A percentile compares a stretch with the other conserved stretches of the same genome.
Evolutionary conservation across 1,140 invertebrate genomes (phyloP).

Genomic region (Brachionus rubens): DNA sequence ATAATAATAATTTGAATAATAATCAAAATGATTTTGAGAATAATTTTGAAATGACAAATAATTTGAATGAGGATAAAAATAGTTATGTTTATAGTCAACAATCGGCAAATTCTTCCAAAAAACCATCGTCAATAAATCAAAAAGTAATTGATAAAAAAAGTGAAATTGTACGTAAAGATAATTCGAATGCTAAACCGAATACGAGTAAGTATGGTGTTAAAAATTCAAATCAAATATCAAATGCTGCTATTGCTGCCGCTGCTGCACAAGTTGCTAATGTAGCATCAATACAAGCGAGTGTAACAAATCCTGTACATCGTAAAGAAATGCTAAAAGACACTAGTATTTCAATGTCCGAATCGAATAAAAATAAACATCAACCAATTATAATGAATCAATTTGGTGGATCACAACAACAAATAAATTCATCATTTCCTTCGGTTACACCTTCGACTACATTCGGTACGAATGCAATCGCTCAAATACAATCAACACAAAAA

Average conservation of each 20-base stretch:
- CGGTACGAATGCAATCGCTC: not conserved
- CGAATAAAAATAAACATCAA: not conserved
- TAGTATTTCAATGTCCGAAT: constrained; percentile 3
- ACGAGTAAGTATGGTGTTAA: no score
- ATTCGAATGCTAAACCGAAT: no score
- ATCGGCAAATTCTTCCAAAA: not conserved
- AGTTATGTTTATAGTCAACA: not conserved
- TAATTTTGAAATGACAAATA: no score
- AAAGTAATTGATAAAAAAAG: no score
- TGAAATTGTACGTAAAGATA: no score
- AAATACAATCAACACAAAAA: no score
- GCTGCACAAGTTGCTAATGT: constrained; percentile 27
- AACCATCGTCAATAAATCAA: no score
- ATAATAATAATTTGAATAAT: not conserved
- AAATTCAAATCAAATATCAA: not conserved
- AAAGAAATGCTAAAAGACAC: not conserved
- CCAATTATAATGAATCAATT: not conserved
- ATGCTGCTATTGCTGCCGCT: not conserved
- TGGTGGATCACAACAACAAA: not conserved
- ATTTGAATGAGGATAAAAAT: no score
- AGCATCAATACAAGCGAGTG: not conserved
- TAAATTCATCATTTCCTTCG: constrained; percentile 4
- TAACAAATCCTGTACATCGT: not conserved
- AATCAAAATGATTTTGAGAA: not conserved
- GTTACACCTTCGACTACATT: not conserved